Conservation (phyloP, 2,797 vertebrate species). For the Enteromius unitaeniatus region DNA sequence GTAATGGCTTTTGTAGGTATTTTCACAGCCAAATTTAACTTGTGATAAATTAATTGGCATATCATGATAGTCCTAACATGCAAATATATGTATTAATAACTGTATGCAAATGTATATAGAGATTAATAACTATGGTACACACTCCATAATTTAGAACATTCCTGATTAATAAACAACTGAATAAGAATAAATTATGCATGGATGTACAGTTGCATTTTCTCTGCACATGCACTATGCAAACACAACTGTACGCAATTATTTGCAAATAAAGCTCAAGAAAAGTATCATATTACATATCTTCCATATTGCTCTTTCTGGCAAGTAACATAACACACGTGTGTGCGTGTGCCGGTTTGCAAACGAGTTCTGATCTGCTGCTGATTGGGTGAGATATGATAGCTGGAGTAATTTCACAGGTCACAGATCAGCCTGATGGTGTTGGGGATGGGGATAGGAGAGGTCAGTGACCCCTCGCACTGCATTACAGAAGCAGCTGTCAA, state of each 20-base stretch:
- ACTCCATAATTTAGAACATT: neutral
- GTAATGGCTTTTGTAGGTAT: no score
- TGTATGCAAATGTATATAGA: no score
- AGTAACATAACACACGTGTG: slow-evolving; percentile 9
- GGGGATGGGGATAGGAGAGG: slow-evolving; percentile 51
- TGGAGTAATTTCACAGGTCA: slow-evolving; percentile 82
- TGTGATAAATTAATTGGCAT: no score
- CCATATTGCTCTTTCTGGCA: neutral
- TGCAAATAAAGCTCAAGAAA: neutral
- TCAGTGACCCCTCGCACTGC: slow-evolving; percentile 53
- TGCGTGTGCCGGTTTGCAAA: neutral
- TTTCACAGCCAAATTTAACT: no score
- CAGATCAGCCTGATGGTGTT: slow-evolving; percentile 66
- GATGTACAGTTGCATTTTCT: neutral
- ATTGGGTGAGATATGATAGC: slow-evolving; percentile 59
- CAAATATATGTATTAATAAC: no score
- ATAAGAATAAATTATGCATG: neutral
- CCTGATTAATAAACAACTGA: neutral
- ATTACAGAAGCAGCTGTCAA: slow-evolving; percentile 64
- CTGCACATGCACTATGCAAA: neutral
- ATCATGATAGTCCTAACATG: no score
- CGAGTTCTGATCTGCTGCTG: slow-evolving; percentile 31
- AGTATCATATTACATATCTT: neutral
- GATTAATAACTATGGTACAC: neutral
- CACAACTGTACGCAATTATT: neutral